Percentiles rank a stretch among this genome's conserved stretches.
phyloP scores from a whole-genome alignment of 2,113 vertebrate species.

The Panthera tigris region DNA sequence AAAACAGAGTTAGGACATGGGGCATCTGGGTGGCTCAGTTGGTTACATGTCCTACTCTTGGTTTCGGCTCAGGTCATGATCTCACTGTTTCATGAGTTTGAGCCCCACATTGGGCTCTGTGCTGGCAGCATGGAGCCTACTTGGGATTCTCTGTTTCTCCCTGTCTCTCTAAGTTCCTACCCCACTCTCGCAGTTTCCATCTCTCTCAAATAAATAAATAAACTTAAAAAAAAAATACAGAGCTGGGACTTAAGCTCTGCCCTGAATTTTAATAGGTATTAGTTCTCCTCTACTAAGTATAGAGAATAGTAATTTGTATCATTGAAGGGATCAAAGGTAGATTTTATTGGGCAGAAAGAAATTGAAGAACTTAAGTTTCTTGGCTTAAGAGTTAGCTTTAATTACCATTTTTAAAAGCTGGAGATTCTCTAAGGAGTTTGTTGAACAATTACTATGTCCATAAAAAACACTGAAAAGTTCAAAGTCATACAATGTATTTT shows the following conservation, averaged over 20 bases:
- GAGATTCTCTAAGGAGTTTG: conserved; percentile 10
- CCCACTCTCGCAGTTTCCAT: no score
- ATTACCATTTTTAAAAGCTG: neutral
- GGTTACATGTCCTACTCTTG: no score
- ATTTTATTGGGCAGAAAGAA: conserved; percentile 6
- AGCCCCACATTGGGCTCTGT: no score
- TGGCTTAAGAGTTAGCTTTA: conserved; percentile 45
- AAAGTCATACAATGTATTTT: neutral
- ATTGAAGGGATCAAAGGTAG: neutral
- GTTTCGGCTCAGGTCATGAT: no score
- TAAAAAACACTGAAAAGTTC: conserved; percentile 21
- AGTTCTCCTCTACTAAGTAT: neutral
- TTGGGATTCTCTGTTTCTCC: no score
- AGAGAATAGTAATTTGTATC: neutral
- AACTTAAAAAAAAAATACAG: neutral
- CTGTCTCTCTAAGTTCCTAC: no score
- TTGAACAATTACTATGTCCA: neutral
- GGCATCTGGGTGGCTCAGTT: no score
- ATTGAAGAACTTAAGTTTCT: conserved; percentile 23
- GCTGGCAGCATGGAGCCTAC: no score
- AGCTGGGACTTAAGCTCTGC: conserved; percentile 43
- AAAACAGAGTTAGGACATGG: neutral
- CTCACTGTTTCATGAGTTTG: no score
- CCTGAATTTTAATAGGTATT: conserved; percentile 34
- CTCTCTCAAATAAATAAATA: no score